A percentile compares a stretch with the other conserved stretches of the same genome.
Evolutionary conservation across 1,140 invertebrate species (phyloP).

Genomic region (Aphaenogaster ashmeadi): DNA sequence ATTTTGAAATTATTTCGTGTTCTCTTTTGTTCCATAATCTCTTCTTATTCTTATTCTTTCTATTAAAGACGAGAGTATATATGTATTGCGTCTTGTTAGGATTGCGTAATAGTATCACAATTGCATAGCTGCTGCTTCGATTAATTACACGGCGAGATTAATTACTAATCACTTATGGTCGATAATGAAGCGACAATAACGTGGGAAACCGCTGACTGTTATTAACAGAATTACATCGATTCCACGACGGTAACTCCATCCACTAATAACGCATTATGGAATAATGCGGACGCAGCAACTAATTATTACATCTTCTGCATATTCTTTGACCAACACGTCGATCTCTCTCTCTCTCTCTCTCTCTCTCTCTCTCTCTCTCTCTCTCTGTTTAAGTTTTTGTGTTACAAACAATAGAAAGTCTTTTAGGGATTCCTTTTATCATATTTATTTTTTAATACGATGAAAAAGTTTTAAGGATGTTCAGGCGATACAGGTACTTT

Average conservation of each 20-base stretch:
- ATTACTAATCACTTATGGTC: constrained; percentile 52
- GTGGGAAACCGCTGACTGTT: constrained; percentile 36
- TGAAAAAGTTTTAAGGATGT: neutral
- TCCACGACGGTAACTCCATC: constrained; percentile 21
- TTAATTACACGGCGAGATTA: constrained; percentile 46
- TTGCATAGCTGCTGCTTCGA: constrained; percentile 16
- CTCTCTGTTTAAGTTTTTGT: neutral
- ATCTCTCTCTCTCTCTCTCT: neutral
- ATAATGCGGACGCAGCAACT: neutral
- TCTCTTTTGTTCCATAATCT: neutral
- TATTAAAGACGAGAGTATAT: too few relatives aligned
- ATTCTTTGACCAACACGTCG: neutral
- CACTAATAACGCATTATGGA: constrained; percentile 3
- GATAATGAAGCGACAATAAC: constrained; percentile 49
- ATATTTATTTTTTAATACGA: constrained; percentile 1
- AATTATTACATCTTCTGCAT: neutral
- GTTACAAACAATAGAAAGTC: neutral
- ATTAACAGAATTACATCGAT: constrained; percentile 49
- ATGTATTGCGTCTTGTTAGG: neutral
- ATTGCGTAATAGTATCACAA: constrained; percentile 2
- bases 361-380: too few relatives aligned
- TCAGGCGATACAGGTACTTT: too few relatives aligned
- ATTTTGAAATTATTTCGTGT: neutral
- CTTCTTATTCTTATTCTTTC: neutral
- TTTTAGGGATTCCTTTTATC: neutral